These are phyloP conservation scores for Dryocosmus kuriphilus DNA, from an alignment of 2,888 invertebrate genomes.

Conservation along the genomic window DNA sequence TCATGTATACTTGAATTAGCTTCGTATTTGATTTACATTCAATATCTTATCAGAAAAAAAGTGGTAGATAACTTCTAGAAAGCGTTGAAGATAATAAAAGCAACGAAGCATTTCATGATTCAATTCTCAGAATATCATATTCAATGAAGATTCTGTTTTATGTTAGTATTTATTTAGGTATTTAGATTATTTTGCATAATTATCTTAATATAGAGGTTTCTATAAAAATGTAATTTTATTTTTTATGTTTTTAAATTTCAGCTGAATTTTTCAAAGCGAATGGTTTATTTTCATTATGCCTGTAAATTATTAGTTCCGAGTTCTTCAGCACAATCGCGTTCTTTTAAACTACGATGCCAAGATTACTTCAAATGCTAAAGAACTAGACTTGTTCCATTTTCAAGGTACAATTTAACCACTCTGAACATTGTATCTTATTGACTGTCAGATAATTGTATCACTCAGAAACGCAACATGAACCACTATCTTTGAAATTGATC, in stretches of 20 bases:
- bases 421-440: neutral
- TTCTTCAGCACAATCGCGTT: neutral
- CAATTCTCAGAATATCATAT: neutral
- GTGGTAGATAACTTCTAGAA: neutral
- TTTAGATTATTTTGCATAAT: neutral
- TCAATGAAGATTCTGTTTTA: neutral
- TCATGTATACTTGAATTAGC: neutral
- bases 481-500: neutral
- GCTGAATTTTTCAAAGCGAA: neutral
- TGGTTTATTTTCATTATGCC: neutral
- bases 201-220: neutral
- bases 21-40: neutral
- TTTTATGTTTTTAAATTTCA: neutral
- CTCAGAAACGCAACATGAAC: neutral
- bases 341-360: neutral
- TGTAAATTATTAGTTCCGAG: neutral
- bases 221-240: too few relatives aligned
- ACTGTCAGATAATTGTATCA: neutral
- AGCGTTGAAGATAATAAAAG: neutral
- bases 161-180: neutral
- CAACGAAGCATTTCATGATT: neutral
- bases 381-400: slow-evolving; percentile 22
- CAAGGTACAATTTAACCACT: neutral
- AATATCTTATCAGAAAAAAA: neutral
- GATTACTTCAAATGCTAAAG: slow-evolving; percentile 24